These are phyloP conservation scores for Muntiacus muntjak DNA, from an alignment of 2,113 vertebrate species.

Conservation along the genomic window DNA sequence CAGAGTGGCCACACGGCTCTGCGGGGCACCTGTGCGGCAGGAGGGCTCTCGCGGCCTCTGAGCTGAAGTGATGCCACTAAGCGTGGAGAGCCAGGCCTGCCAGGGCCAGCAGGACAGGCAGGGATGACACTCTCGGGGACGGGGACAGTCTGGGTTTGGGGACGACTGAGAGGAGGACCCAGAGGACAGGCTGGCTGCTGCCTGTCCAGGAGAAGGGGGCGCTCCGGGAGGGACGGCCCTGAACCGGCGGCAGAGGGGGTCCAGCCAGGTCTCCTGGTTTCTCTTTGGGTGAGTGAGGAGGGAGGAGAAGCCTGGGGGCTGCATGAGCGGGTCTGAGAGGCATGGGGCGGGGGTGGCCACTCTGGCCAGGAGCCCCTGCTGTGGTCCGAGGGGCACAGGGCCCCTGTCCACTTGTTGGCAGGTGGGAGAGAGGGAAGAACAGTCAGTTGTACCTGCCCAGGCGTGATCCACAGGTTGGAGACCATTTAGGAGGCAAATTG, in stretches of 20 bases:
- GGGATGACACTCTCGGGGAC: rapidly evolving
- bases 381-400: background rate
- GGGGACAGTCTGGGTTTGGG: background rate
- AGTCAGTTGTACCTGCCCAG: rapidly evolving
- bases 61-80: no score
- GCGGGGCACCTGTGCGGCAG: background rate
- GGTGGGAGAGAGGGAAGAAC: background rate
- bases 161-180: background rate
- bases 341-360: rapidly evolving
- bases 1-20: background rate
- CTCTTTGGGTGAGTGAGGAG: background rate
- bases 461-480: background rate
- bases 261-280: no score
- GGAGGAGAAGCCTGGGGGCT: background rate
- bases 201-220: background rate
- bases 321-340: background rate
- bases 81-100: background rate
- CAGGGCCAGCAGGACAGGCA: background rate
- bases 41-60: background rate
- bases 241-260: rapidly evolving
- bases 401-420: rapidly evolving
- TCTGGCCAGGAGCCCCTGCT: background rate
- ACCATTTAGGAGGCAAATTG: background rate
- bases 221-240: rapidly evolving
- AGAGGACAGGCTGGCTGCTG: background rate